Conservation (phyloP, 2,888 invertebrate genomes). For the Cerceris rybyensis region DNA sequence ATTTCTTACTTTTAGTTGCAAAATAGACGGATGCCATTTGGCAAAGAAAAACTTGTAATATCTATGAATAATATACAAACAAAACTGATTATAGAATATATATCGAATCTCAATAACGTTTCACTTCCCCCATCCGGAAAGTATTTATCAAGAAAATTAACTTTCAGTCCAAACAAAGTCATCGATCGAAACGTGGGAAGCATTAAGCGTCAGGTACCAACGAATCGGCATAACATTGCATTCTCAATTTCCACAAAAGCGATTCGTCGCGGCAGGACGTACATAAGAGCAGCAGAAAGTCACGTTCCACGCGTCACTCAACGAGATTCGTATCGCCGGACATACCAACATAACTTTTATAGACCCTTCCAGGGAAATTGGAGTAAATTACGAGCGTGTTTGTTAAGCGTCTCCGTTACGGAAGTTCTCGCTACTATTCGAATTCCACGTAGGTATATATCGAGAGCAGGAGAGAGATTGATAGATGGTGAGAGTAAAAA, state of each 20-base stretch:
- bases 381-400: constrained; percentile 58
- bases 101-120: no score
- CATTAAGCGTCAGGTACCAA: not conserved
- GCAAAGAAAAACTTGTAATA: no score
- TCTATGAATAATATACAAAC: no score
- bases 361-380: constrained; percentile 59
- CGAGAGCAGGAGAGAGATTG: not conserved
- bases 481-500: not conserved
- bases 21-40: no score
- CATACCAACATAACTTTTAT: constrained; percentile 61
- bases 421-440: constrained; percentile 8
- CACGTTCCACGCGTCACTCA: constrained; percentile 2
- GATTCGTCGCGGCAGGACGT: not conserved
- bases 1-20: no score
- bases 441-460: constrained; percentile 4
- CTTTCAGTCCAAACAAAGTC: no score
- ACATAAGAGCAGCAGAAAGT: not conserved
- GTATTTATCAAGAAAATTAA: no score
- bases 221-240: not conserved
- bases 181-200: not conserved
- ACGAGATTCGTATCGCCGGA: constrained; percentile 60
- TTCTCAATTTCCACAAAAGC: constrained; percentile 7
- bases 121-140: no score
- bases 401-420: constrained; percentile 26
- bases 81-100: no score